phyloP scores from a whole-genome alignment of 2,888 invertebrate genomes.

The Pammene aurita region DNA sequence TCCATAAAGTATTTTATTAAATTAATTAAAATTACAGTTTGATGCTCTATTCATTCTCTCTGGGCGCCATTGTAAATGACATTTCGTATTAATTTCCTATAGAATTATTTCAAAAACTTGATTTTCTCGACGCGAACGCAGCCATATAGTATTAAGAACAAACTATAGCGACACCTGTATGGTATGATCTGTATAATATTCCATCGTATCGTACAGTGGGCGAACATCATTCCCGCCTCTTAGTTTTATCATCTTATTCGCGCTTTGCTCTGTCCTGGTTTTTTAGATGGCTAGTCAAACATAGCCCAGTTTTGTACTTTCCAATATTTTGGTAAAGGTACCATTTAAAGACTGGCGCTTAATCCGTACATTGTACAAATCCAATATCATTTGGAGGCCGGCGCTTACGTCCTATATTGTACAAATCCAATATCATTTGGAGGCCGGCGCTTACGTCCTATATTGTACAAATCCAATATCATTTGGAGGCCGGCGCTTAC shows the following conservation, averaged over 20 bases:
- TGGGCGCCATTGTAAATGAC: not conserved
- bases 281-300: not conserved
- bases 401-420: too few species aligned
- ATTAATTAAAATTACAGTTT: too few species aligned
- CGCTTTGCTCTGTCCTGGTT: constrained; percentile 62
- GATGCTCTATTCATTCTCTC: too few species aligned
- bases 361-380: not conserved
- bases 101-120: not conserved
- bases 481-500: too few species aligned
- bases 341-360: too few species aligned
- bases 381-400: too few species aligned
- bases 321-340: not conserved
- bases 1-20: not conserved
- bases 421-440: not conserved
- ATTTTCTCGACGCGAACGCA: constrained; percentile 33
- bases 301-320: not conserved
- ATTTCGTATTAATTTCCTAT: not conserved
- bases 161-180: constrained; percentile 31
- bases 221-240: constrained; percentile 67
- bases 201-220: constrained; percentile 38
- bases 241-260: constrained; percentile 52
- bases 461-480: not conserved
- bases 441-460: too few species aligned
- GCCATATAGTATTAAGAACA: constrained; percentile 38
- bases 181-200: constrained; percentile 30